Conservation (phyloP, 2,113 vertebrate genomes). For the Phalacrocorax aristotelis region DNA sequence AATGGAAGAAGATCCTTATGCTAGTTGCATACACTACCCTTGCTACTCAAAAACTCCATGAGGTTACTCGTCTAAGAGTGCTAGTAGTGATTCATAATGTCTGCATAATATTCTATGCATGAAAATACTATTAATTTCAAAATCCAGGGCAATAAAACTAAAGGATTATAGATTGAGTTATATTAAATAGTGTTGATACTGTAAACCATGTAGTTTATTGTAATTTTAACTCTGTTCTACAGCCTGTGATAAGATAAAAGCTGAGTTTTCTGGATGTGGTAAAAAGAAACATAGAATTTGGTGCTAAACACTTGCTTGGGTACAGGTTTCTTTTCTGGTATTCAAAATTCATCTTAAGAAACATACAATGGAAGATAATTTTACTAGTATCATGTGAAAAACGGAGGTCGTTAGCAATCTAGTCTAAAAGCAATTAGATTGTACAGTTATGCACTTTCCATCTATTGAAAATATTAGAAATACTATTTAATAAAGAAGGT, state of each 20-base stretch:
- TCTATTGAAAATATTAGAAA: neutral
- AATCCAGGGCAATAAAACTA: neutral
- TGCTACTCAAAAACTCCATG: neutral
- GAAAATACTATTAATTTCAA: neutral
- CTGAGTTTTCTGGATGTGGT: neutral
- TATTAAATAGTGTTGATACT: neutral
- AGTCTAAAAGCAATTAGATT: neutral
- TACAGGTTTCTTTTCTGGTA: neutral
- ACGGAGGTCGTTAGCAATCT: rapidly evolving
- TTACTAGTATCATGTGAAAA: neutral
- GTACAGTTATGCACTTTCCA: neutral
- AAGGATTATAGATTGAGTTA: neutral
- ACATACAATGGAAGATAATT: neutral
- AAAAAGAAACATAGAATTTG: neutral
- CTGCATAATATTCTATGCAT: neutral
- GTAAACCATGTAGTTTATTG: neutral
- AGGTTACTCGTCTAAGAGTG: neutral
- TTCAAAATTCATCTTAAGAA: neutral
- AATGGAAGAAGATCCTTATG: neutral
- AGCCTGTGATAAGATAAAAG: neutral
- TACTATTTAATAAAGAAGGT: neutral
- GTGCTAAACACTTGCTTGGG: neutral
- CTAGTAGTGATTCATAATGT: neutral
- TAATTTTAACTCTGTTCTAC: neutral
- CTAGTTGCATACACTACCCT: neutral